Percentiles rank a stretch among this genome's conserved stretches.
These are phyloP conservation scores for Exocentrus adspersus DNA, from an alignment of 2,888 invertebrate species.

Conservation along the genomic window DNA sequence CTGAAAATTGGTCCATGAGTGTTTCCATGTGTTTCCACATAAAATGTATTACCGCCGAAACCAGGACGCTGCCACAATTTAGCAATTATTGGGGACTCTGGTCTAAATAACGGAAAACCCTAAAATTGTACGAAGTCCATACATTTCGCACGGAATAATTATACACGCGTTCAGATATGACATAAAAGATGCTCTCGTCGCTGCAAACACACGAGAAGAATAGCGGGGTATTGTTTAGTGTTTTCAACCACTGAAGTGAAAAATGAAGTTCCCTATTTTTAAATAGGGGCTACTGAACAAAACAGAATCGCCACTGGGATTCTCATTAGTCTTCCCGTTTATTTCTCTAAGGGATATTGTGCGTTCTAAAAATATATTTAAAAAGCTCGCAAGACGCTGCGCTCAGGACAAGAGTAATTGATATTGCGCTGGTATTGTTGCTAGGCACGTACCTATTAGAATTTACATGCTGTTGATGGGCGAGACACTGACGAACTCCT, in stretches of 20 bases:
- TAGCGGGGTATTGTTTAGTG: conserved; percentile 10
- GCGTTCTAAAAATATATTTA: neutral
- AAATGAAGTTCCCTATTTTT: conserved; percentile 5
- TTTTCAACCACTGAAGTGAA: conserved; percentile 10
- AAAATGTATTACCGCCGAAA: no score
- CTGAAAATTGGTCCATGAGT: no score
- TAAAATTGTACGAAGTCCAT: no score
- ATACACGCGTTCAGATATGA: neutral
- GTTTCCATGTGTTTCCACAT: no score
- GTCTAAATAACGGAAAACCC: no score
- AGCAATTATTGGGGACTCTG: no score
- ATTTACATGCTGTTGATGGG: no score
- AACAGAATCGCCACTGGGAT: conserved; percentile 12
- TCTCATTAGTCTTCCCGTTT: conserved; percentile 4
- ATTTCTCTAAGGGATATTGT: conserved; percentile 4
- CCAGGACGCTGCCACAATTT: no score
- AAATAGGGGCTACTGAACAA: conserved; percentile 5
- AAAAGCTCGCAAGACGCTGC: neutral
- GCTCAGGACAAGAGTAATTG: no score
- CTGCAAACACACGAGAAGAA: conserved; percentile 1
- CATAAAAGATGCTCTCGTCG: conserved; percentile 5
- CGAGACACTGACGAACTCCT: no score
- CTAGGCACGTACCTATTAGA: no score
- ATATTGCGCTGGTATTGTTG: no score
- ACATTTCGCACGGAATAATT: neutral